A percentile compares a stretch with the other conserved stretches of the same genome.
phyloP scores from a whole-genome alignment of 2,113 vertebrate genomes.

The Paramormyrops kingsleyae region DNA sequence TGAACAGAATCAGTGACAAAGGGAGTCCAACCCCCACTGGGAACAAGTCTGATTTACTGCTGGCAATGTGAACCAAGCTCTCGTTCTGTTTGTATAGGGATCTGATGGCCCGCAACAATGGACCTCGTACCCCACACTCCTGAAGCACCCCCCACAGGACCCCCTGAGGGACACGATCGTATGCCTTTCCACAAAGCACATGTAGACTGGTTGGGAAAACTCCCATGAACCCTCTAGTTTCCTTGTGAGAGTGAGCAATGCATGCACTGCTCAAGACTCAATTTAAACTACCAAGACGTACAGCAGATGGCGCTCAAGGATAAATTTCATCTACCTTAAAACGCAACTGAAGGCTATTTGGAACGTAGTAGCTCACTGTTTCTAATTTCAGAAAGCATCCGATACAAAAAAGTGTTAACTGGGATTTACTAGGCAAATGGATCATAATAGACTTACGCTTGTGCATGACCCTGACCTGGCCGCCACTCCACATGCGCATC shows the following conservation, averaged over 20 bases:
- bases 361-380: neutral
- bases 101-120: no score
- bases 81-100: no score
- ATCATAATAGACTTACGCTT: neutral
- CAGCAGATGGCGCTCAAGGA: constrained; percentile 48
- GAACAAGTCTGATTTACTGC: no score
- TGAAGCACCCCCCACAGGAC: no score
- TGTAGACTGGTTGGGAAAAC: no score
- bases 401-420: neutral
- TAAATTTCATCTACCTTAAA: neutral
- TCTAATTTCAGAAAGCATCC: neutral
- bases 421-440: neutral
- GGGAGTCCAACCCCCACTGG: no score
- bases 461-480: neutral
- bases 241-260: neutral
- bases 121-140: no score
- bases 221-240: no score
- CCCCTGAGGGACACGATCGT: no score
- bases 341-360: constrained; percentile 21
- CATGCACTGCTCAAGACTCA: neutral
- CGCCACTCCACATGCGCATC: neutral
- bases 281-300: neutral
- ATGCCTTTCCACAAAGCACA: no score
- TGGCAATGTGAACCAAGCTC: no score
- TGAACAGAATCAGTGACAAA: no score